A percentile compares a stretch with the other conserved stretches of the same genome.
phyloP scores from a whole-genome alignment of 37 sponge, comb jelly and placozoan genomes.

The Halisarca cf. caerulea region DNA sequence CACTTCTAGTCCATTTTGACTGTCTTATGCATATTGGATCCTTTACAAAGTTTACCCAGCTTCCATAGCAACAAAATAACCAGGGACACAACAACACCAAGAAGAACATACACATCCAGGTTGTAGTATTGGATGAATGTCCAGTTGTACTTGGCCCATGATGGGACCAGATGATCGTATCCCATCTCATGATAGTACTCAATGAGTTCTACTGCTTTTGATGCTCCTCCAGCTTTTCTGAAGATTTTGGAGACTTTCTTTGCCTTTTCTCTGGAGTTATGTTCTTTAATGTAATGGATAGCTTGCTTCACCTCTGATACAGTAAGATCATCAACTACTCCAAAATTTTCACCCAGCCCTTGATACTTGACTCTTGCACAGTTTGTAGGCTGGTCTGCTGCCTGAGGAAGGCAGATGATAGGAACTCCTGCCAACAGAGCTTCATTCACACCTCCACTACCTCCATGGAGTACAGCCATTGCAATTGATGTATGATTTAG shows the following conservation, averaged over 20 bases:
- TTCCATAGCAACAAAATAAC: no score
- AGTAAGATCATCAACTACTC: neutral
- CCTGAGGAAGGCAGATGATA: slow-evolving; percentile 13
- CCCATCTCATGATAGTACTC: slow-evolving; percentile 17
- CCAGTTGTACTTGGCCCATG: slow-evolving; percentile 23
- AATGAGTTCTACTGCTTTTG: slow-evolving; percentile 3
- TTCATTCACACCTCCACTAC: slow-evolving; percentile 33
- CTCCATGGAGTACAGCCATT: slow-evolving; percentile 38
- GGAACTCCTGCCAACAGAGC: slow-evolving; percentile 30
- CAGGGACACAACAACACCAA: no score
- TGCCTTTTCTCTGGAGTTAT: neutral
- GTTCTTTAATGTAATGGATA: neutral
- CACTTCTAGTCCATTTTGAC: no score
- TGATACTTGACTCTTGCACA: neutral
- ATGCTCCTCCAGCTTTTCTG: neutral
- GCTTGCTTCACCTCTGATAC: neutral
- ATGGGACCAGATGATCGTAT: slow-evolving; percentile 1
- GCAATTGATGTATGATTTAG: slow-evolving; percentile 18
- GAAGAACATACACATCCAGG: slow-evolving; percentile 9
- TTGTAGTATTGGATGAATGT: slow-evolving; percentile 18
- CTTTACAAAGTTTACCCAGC: no score
- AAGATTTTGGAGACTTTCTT: neutral
- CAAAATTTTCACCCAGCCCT: slow-evolving; percentile 11
- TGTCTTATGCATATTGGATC: no score
- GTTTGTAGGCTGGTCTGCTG: slow-evolving; percentile 17